These are phyloP conservation scores for Paratilapia polleni DNA, from an alignment of 2,113 vertebrate genomes.

Conservation along the genomic window DNA sequence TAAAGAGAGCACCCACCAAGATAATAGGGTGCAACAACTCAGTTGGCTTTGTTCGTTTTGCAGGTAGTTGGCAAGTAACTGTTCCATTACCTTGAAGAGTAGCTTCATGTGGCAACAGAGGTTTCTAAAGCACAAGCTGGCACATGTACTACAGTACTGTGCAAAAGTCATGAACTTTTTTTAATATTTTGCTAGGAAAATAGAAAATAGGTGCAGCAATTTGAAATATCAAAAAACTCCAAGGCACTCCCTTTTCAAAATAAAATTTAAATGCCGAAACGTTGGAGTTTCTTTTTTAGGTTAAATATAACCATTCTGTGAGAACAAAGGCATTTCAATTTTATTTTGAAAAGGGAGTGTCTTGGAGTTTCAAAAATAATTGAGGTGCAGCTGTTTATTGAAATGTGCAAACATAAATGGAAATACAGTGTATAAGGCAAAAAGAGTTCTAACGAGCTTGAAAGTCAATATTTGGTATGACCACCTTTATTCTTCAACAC, in stretches of 20 bases:
- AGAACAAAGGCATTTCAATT: too few species aligned
- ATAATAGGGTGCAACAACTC: conserved; percentile 32
- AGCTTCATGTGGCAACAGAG: background rate
- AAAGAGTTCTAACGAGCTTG: background rate
- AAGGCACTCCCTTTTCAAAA: too few species aligned
- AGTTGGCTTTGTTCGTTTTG: conserved; percentile 8
- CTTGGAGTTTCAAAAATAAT: too few species aligned
- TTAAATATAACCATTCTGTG: too few species aligned
- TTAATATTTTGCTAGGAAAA: background rate
- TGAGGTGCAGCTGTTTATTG: too few species aligned
- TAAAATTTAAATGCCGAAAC: too few species aligned
- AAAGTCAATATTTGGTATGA: background rate
- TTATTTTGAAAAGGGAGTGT: too few species aligned
- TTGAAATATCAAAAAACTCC: too few species aligned
- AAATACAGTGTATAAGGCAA: background rate
- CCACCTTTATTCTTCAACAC: background rate
- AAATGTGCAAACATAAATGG: background rate
- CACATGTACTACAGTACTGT: background rate
- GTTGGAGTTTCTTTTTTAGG: too few species aligned
- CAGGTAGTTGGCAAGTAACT: background rate
- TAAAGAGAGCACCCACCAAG: conserved; percentile 33
- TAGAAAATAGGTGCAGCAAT: background rate
- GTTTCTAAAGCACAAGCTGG: background rate
- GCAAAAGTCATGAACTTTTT: background rate
- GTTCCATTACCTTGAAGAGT: background rate